Base-by-base conservation (phyloP, 2,113 vertebrate genomes). In the Taxidea taxus region DNA sequence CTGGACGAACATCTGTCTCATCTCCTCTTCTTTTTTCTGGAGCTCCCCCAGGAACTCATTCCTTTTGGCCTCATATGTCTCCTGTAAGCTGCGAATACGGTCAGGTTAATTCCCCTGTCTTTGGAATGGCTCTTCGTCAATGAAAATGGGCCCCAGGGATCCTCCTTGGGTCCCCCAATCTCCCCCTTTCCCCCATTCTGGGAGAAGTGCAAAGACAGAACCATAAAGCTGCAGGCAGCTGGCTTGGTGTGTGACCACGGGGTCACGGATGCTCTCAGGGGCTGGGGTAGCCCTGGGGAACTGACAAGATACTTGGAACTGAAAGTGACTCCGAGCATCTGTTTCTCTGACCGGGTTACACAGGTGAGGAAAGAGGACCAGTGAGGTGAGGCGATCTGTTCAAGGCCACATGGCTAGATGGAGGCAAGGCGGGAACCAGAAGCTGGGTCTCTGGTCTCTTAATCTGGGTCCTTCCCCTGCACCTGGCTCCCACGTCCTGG, bases 1-100 rank as follows among this genome's bases (percentile, higher is more conserved):
- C 98, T 99, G 99, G 95, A 99, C 99, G 84, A 99, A 99, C 99
- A 99, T 99, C 98, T 99, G 99, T 95, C 99, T 99, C 99, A 99
- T 99, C 98, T 99, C 99, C 96, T 99, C 99, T 98, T 99, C 99
- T 97, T 99, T 99, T 97, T 99, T 99, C 98, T 99, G 99, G 75
- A 99, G 98, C 96, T 99, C 99, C 6, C 99, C 99, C 98, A 99
- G 99, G 98, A 99, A 99, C 96, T 99, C 99, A 0, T 99, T 99
- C 97, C 99, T 99, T 99, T 99, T 99, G 51, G 99, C 99, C 98
- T 99, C 99, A 0, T 99, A 99, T 0, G 99, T 99, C 98, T 99
- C 99, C 98, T 99, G 99, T 97, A 99, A 99, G 97, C 99, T 99
- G 92, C 42, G 47, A 96, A 93, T 54, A 88, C 13, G 49, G 72